Base-by-base conservation (phyloP, 2,797 vertebrate species). In the Jordanella pulchra region DNA sequence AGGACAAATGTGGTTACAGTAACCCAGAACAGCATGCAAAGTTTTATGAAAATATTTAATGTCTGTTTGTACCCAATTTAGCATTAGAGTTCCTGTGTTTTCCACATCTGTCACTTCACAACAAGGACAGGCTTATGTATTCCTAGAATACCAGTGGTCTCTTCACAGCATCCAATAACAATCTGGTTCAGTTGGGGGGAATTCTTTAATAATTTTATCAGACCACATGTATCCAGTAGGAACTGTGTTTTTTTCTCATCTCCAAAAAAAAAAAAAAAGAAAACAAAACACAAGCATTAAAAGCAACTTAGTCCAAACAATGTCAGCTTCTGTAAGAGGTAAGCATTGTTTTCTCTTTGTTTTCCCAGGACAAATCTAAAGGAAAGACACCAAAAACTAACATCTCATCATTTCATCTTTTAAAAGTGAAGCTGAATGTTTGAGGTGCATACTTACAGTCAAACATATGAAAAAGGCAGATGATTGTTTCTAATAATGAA, bases 301-400 rank as follows among this genome's bases (percentile, higher is more conserved):
- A 68, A 84, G 72, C 72, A 56, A 39, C 35, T 61, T 72, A 17
- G 61, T 64, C 32, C 23, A 69, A 48, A 65, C 42, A 21, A 30
- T 17, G 51, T 18, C 21, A 65, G 51, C 2, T 66, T 42, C 39
- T 56, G 54, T 11, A 44, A 75, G 15, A 81, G 28, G 50, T 18
- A 76, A 79, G 85, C 80, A 12, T 80, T 85, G 86, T 89, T 88
- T 89, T 88, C 82, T 88, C 87, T 89, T 82, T 79, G 82, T 87
- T 87, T 85, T 77, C 70, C 69, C 78, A 21, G 53, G 25, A 75
- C 25, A 68, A 30, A 58, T 71, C 63, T 18, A 7, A 2, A 56
- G 61, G 5, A 61, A 45, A 42, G 25, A 2, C 27, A 54, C 65
- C 48, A 6, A 6, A 67, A 58, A 42, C 54, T 45, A 60, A 78